Base-by-base conservation (phyloP, 1,140 invertebrate genomes). In the Lutraria rhynchaena region DNA sequence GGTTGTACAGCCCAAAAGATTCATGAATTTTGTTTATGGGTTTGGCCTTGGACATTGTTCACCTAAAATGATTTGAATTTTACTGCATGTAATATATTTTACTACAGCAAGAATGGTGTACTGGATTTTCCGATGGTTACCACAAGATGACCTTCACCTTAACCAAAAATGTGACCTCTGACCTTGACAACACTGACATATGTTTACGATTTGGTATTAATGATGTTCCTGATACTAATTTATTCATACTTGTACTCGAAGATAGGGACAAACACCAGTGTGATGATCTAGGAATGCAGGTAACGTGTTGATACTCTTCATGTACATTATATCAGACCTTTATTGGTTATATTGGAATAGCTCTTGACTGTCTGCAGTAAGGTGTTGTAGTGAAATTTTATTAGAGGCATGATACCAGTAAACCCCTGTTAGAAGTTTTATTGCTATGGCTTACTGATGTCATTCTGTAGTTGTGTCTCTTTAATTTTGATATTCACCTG, bases 51-150 rank as follows among this genome's bases (percentile, higher is more conserved):
- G n/a, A n/a, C n/a, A n/a, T n/a, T n/a, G n/a, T n/a, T n/a, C n/a
- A n/a, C n/a, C n/a, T n/a, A n/a, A n/a, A n/a, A n/a, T n/a, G n/a
- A n/a, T n/a, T n/a, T n/a, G n/a, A n/a, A n/a, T n/a, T n/a, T n/a
- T n/a, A n/a, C n/a, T n/a, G n/a, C n/a, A n/a, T n/a, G n/a, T n/a
- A n/a, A n/a, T n/a, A n/a, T n/a, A n/a, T n/a, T n/a, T n/a, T 29
- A 35, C 35, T 61, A 17, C 61, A 77, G 75, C 49, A 57, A 57
- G 61, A 77, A 19, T 65, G 75, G 75, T 77, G 75, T 53, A 67
- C 60, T 24, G 35, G 44, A 15, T 65, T 77, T 65, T 77, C 75
- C 0, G 75, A 77, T 77, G 75, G 75, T 19, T 65, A 22, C 24
- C 60, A 67, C 49, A 77, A 77, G 49, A 19, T 67, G 61, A 75